These are phyloP conservation scores for Cossypha heuglini DNA, from an alignment of 2,797 vertebrate species.

Conservation along the genomic window DNA sequence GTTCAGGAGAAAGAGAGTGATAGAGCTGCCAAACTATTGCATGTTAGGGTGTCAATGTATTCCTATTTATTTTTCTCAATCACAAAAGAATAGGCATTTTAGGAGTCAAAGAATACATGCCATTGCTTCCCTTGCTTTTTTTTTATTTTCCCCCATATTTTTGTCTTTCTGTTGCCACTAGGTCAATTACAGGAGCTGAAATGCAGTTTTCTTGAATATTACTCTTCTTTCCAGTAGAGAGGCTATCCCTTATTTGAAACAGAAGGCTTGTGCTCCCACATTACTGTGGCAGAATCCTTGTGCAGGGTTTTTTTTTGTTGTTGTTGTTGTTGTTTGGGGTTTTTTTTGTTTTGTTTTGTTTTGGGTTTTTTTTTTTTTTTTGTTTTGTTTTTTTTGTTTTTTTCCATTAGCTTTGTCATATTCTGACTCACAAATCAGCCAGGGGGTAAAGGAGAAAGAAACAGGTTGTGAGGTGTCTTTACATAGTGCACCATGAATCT, in stretches of 20 bases:
- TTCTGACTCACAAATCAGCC: not conserved
- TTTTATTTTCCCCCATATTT: not conserved
- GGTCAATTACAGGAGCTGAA: not conserved
- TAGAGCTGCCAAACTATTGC: not conserved
- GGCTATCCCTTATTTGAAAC: not conserved
- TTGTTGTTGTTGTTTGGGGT: not conserved
- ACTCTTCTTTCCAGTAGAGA: not conserved
- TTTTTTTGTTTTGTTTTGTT: not conserved
- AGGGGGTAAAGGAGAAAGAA: not conserved
- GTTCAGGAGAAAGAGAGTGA: not conserved
- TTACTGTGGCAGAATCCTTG: not conserved
- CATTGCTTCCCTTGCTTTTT: not conserved
- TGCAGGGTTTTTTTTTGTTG: not conserved
- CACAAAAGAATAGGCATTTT: not conserved
- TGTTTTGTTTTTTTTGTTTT: not conserved
- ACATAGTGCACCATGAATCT: not conserved
- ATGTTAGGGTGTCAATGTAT: not conserved
- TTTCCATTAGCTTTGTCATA: not conserved
- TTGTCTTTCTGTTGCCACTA: not conserved
- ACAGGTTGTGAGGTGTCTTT: not conserved
- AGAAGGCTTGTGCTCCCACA: not conserved
- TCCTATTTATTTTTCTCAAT: not conserved
- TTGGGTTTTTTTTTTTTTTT: not conserved
- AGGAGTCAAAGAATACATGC: not conserved
- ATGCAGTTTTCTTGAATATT: not conserved